phyloP scores from a whole-genome alignment of 1,140 invertebrate genomes.

The Euborellia annulipes region DNA sequence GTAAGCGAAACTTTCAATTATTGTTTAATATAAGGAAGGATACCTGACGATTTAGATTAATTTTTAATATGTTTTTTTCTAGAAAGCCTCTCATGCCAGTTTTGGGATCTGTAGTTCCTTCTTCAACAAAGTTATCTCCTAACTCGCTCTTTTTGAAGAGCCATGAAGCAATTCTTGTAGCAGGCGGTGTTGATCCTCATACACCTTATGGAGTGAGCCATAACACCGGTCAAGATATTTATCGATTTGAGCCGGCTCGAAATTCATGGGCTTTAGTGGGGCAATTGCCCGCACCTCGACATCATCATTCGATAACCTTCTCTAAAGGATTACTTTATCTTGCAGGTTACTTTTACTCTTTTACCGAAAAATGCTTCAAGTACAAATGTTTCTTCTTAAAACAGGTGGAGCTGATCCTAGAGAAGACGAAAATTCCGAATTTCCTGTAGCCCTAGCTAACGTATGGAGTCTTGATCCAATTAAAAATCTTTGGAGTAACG shows the following conservation, averaged over 20 bases:
- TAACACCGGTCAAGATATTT: constrained; percentile 38
- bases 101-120: no score
- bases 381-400: constrained; percentile 8
- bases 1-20: no score
- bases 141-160: constrained; percentile 35
- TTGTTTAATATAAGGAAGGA: no score
- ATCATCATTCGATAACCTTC: constrained; percentile 39
- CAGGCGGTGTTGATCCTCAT: constrained; percentile 42
- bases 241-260: constrained; percentile 32
- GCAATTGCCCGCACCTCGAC: constrained; percentile 38
- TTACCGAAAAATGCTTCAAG: constrained; percentile 4
- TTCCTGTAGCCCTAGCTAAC: constrained; percentile 34
- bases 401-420: constrained; percentile 41
- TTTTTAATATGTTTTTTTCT: no score
- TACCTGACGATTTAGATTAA: no score
- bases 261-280: constrained; percentile 40
- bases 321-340: constrained; percentile 37
- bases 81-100: no score
- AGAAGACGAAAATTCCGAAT: constrained; percentile 32
- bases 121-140: no score
- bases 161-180: constrained; percentile 36
- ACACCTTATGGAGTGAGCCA: constrained; percentile 28
- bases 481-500: constrained; percentile 36
- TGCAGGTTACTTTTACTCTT: constrained; percentile 25
- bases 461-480: constrained; percentile 45